Evolutionary conservation across 2,113 vertebrate species (phyloP), one percentile per base, ranked within the genome.

Genomic region (Sebastes fasciatus): DNA sequence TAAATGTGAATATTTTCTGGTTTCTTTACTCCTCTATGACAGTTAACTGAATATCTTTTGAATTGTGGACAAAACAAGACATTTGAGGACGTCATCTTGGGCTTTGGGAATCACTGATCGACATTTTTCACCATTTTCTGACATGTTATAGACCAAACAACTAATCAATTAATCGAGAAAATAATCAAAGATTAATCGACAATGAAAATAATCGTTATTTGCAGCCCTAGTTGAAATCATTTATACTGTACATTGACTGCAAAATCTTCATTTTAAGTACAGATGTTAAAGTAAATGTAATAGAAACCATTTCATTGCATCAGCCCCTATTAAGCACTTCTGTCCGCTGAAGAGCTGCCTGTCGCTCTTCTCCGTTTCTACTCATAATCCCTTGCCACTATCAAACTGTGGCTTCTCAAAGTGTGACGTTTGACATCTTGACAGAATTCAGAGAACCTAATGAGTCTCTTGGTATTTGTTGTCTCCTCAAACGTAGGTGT

Each of bases 391-490:
- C 43, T 75, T 77, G 67, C 66, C 66, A 49, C 51, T 73, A 40
- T 87, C 58, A 82, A 66, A 77, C 68, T 74, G 43, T 23, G 46
- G 54, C 70, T 82, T 40, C 64, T 26, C 54, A 65, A 48, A 68
- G 48, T 79, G 67, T 49, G 40, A 85, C 63, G 52, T 55, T 80
- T 69, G 63, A 77, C 77, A 72, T 58, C 83, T 91, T 77, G 74
- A 86, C 74, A 69, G 40, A 71, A 57, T n/a, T 86, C 48, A 10
- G 60, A 71, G 74, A 82, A 75, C n/a, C 23, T 76, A 72, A 81
- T 74, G 70, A 82, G 67, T 66, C 85, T 80, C 51, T 75, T 21
- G 77, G 74, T 78, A 23, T 61, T 51, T 75, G 48, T 62, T 61
- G 49, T 61, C 51, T 72, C 45, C 34, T 73, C 49, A 63, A 45